Conservation (phyloP, 2,113 vertebrate genomes). For the Penelope pileata region DNA sequence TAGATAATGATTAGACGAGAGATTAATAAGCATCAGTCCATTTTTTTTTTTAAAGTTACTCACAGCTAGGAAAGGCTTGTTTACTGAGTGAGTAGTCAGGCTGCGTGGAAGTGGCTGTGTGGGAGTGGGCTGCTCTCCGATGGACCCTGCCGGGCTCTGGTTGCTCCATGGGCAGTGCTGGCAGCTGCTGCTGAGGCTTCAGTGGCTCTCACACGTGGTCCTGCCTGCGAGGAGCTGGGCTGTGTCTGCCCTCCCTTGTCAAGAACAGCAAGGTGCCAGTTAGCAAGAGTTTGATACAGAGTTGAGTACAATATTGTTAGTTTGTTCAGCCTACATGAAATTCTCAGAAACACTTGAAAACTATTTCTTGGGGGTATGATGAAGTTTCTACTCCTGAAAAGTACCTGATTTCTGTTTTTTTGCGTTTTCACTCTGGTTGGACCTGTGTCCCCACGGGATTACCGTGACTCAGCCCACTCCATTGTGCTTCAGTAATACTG, state of each 20-base stretch:
- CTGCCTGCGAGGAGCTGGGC: slow-evolving; percentile 75
- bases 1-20: not conserved
- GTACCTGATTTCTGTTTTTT: not conserved
- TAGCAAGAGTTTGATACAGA: not conserved
- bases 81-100: slow-evolving; percentile 61
- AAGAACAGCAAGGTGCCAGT: not conserved
- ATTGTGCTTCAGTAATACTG: not conserved
- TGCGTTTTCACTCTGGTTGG: not conserved
- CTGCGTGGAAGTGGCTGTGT: slow-evolving; percentile 22
- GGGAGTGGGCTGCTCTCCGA: slow-evolving; percentile 68
- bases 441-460: not conserved
- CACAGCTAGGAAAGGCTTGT: slow-evolving; percentile 71
- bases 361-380: not conserved
- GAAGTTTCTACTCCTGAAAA: not conserved
- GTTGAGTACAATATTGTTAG: not conserved
- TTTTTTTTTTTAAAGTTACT: not conserved
- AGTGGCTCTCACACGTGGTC: slow-evolving; percentile 65
- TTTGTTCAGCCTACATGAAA: not conserved
- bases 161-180: slow-evolving; percentile 56
- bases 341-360: not conserved
- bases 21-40: not conserved
- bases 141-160: slow-evolving; percentile 73
- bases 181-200: slow-evolving; percentile 63
- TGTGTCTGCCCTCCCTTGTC: slow-evolving; percentile 72
- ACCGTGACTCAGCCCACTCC: not conserved